Conservation (phyloP, 2,797 vertebrate genomes). For the Cossypha niveicapilla region DNA sequence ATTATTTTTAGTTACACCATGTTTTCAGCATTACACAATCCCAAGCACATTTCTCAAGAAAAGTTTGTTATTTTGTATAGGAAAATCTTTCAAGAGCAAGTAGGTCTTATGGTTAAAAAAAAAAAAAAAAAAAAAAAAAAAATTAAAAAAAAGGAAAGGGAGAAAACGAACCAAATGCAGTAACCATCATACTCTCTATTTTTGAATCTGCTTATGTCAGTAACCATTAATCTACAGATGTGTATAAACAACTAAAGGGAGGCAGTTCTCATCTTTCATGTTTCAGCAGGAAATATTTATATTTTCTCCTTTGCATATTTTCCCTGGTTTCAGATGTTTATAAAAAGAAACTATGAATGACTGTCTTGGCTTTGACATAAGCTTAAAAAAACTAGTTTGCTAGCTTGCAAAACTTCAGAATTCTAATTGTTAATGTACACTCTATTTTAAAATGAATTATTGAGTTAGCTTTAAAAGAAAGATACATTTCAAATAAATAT, state of each 20-base stretch:
- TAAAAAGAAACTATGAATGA: neutral
- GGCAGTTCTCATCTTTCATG: neutral
- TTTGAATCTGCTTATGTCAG: slow-evolving; percentile 8
- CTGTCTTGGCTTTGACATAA: neutral
- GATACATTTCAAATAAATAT: neutral
- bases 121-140: no score
- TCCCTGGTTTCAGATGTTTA: neutral
- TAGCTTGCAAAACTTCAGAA: neutral
- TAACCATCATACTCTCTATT: neutral
- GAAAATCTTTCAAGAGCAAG: neutral
- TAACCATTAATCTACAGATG: neutral
- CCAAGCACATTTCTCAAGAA: neutral
- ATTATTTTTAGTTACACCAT: neutral
- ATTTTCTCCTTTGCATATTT: slow-evolving; percentile 1
- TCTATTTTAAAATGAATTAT: neutral
- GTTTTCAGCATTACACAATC: neutral
- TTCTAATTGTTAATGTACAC: neutral
- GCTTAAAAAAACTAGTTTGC: neutral
- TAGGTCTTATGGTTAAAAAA: neutral
- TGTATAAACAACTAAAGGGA: neutral
- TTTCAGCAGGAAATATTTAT: slow-evolving; percentile 22
- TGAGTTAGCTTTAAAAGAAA: neutral
- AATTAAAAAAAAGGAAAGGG: no score
- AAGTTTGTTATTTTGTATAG: neutral
- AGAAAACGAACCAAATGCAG: neutral